Evolutionary conservation across 2,888 invertebrate genomes (phyloP), one percentile per base, ranked within the genome.

Genomic region (Cheilosia vulpina): DNA sequence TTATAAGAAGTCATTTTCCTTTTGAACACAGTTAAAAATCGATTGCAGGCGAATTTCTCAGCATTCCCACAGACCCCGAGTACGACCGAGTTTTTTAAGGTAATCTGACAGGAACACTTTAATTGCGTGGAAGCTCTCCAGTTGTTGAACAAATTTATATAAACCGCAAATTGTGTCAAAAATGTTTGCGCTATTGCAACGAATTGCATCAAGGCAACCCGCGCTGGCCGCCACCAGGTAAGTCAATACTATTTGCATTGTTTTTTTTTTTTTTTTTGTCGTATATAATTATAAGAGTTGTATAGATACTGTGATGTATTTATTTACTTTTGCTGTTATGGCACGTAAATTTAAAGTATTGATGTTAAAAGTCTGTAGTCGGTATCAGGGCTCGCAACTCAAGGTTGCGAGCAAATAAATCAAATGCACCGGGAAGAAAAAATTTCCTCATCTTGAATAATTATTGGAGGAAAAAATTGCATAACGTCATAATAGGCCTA

Each of bases 181-280:
- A 66, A 79, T 79, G 78, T 65, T 71, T 21, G 71, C 78, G 24
- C 19, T 79, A 24, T 65, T 72, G 57, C 78, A 79, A 71, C 43
- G 78, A 65, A 34, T 57, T 17, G 38, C 65, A 52, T 52, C 24
- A 13, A 71, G 50, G 58, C 63, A 71, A 21, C 50, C 71, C 41
- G n/a, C 31, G 19, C n/a, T 71, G 7, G 47, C 57, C n/a, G 21
- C 15, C n/a, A 71, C 15, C n/a, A 71, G 78, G 78, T 79, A 58
- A 79, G 78, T 63, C 0, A 50, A 52, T 43, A 43, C 2, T 11
- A 43, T 7, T 24, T 21, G n/a, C 24, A 47, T 17, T 43, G 3
- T 27, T 6, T 43, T 58, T 11, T 7, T 3, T 43, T 62, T 62
- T 60, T 6, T 60, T 15, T 21, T 11, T 21, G 2, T 4, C 15